These are phyloP conservation scores for Melanotaenia duboulayi DNA, from an alignment of 2,113 vertebrate genomes.

Conservation along the genomic window DNA sequence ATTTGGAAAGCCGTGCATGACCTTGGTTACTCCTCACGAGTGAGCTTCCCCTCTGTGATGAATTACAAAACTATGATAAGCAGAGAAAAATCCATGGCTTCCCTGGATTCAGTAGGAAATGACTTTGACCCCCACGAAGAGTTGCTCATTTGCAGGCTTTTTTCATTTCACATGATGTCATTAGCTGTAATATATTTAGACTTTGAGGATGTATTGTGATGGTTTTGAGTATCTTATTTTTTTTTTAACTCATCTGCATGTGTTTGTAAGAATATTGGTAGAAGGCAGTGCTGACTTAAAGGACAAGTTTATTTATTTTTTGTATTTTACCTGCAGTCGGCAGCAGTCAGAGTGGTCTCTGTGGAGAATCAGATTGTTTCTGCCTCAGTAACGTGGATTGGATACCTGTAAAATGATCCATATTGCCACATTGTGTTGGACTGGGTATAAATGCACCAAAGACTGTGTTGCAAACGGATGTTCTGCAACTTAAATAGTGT, in stretches of 20 bases:
- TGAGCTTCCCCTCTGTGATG: slow-evolving; percentile 46
- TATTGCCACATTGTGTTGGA: too few relatives aligned
- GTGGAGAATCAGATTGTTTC: too few relatives aligned
- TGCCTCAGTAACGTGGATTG: too few relatives aligned
- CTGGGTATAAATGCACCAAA: too few relatives aligned
- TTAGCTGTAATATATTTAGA: slow-evolving; percentile 13
- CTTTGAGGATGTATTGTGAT: slow-evolving; percentile 2
- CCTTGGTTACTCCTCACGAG: slow-evolving; percentile 39
- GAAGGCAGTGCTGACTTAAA: too few relatives aligned
- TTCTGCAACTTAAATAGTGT: too few relatives aligned
- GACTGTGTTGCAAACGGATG: not conserved
- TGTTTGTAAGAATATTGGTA: not conserved
- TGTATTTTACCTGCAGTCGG: too few relatives aligned
- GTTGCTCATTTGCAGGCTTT: slow-evolving; percentile 21
- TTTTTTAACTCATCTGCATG: slow-evolving; percentile 1
- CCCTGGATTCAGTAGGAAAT: slow-evolving; percentile 31
- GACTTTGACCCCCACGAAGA: slow-evolving; percentile 30
- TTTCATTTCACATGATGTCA: slow-evolving; percentile 39
- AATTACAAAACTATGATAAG: slow-evolving; percentile 44
- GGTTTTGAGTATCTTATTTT: slow-evolving; percentile 7
- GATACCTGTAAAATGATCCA: too few relatives aligned
- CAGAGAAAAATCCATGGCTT: slow-evolving; percentile 9
- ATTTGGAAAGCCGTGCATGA: slow-evolving; percentile 34
- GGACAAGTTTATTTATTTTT: too few relatives aligned
- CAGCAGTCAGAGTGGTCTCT: too few relatives aligned